Base-by-base conservation (phyloP, 2,888 invertebrate species). In the Diploptera punctata region DNA sequence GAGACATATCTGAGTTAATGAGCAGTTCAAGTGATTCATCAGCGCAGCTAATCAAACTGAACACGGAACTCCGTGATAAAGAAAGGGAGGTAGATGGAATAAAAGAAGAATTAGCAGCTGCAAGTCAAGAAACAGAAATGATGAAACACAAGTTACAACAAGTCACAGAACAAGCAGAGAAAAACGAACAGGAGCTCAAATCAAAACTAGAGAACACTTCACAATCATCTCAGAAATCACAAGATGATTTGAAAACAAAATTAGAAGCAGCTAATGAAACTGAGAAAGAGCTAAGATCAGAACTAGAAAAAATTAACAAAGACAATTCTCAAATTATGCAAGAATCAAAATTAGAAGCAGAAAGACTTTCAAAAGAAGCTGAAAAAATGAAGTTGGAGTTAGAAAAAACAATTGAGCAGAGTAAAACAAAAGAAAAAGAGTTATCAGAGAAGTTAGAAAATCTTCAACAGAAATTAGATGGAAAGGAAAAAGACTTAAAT, bases 11-110 rank as follows among this genome's bases (percentile, higher is more conserved):
- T 68, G 85, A 85, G 78, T 80, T 90, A 47, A 87, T 88, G 67
- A 87, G 85, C 57, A 86, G 87, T 75, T 85, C 88, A 0, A 86
- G 86, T 18, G 86, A 90, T 79, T 89, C 89, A 0, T 87, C 86
- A 77, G 86, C 86, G 72, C 87, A 90, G 77, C 84, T 89, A 67
- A 82, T 84, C 71, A 85, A 86, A 76, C 80, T 89, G 43, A 85
- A 86, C 3, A 86, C 87, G 75, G 86, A 87, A 76, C 80, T 89
- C 0, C 85, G 86, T 77, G 84, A 84, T 19, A 87, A 88, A 54
- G 89, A 89, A 73, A 82, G 80, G 61, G 82, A 83, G 71, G 73
- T 83, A 1, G 82, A 82, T 21, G 79, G 78, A 70, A 72, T 77
- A 1, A 77, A 78, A 44, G 76, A 76, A 5, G 76, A 79, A 57